Percentiles rank a stretch among this genome's conserved stretches.
phyloP scores from a whole-genome alignment of 92 coral and sea anemone genomes.

The Palythoa heliodiscus region DNA sequence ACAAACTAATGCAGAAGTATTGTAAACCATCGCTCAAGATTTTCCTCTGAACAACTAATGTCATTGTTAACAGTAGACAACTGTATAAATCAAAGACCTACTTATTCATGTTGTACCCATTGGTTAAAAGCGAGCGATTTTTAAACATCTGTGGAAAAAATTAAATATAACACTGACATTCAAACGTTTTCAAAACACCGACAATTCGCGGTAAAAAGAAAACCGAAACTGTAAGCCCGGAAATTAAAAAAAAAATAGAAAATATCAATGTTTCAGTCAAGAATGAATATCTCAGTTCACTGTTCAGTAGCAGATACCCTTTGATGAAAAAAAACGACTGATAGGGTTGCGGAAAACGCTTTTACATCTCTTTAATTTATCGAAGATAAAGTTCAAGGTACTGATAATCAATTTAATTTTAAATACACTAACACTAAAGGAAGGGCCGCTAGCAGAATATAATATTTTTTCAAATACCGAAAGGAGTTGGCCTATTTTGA shows the following conservation, averaged over 20 bases:
- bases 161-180: not conserved
- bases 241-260: constrained; percentile 12
- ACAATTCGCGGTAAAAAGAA: not conserved
- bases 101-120: not conserved
- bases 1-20: no score
- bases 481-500: not conserved
- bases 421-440: constrained; percentile 14
- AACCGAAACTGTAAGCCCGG: constrained; percentile 24
- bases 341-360: not conserved
- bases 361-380: not conserved
- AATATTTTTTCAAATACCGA: not conserved
- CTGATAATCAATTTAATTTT: constrained; percentile 30
- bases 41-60: no score
- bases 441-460: not conserved
- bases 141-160: constrained; percentile 19
- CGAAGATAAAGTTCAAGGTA: constrained; percentile 3
- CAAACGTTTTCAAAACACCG: constrained; percentile 6
- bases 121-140: not conserved
- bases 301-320: not conserved
- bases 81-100: not conserved
- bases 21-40: no score
- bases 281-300: no score
- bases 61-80: no score
- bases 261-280: no score
- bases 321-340: constrained; percentile 14